These are phyloP conservation scores for Heteractis magnifica DNA, from an alignment of 92 coral and sea anemone species.

Conservation along the genomic window DNA sequence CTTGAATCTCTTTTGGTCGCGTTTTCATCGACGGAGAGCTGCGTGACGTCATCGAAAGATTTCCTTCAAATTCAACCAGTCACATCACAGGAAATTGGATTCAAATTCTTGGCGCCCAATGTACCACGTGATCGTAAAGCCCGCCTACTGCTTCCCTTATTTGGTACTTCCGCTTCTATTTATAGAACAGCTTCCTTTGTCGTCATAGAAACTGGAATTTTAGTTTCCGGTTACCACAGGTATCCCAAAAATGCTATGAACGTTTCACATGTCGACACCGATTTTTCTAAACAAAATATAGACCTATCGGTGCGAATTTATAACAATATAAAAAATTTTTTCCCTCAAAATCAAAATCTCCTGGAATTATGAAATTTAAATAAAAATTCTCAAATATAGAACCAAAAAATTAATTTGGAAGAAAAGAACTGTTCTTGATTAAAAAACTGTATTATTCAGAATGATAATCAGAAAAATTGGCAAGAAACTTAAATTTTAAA, in stretches of 20 bases:
- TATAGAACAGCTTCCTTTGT: constrained; percentile 25
- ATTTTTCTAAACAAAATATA: too few species aligned
- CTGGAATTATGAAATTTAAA: too few species aligned
- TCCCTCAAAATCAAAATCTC: too few species aligned
- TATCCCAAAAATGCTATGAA: not conserved
- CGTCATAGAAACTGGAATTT: constrained; percentile 7
- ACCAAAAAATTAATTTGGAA: too few species aligned
- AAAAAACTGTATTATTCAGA: too few species aligned
- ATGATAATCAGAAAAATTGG: too few species aligned
- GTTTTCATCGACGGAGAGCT: constrained; percentile 73
- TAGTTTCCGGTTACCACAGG: constrained; percentile 13
- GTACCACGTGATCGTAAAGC: constrained; percentile 72
- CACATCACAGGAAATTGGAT: constrained; percentile 56
- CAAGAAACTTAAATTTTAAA: too few species aligned
- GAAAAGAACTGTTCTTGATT: too few species aligned
- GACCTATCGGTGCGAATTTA: not conserved
- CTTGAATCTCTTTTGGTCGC: constrained; percentile 69
- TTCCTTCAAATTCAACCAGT: constrained; percentile 67
- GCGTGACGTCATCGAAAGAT: constrained; percentile 80
- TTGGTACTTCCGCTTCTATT: constrained; percentile 72
- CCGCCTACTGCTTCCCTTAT: constrained; percentile 78
- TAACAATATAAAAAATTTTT: too few species aligned
- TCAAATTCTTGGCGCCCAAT: constrained; percentile 93
- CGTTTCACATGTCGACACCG: not conserved
- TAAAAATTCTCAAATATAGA: too few species aligned